phyloP scores from a whole-genome alignment of 2,113 vertebrate genomes.

The Heterocephalus glaber region DNA sequence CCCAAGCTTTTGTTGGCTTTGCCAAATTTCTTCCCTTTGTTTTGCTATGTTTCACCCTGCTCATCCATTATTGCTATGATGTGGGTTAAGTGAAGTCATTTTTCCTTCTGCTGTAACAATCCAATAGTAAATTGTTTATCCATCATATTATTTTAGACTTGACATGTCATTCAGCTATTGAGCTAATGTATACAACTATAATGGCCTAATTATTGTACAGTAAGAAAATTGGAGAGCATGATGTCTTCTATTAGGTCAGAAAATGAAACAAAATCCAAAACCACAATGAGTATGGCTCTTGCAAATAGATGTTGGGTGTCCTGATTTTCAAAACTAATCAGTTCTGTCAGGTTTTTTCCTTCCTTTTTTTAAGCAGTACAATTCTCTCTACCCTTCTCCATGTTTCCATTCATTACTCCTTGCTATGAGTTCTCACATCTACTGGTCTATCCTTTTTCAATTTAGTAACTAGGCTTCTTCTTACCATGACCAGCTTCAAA shows the following conservation, averaged over 20 bases:
- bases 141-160: slow-evolving; percentile 41
- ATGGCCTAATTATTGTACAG: slow-evolving; percentile 45
- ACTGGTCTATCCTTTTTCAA: neutral
- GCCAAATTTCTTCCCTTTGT: slow-evolving; percentile 75
- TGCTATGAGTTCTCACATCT: neutral
- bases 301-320: slow-evolving; percentile 11
- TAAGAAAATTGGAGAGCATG: slow-evolving; percentile 4
- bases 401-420: neutral
- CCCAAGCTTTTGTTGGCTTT: slow-evolving; percentile 45
- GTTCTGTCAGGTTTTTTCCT: neutral
- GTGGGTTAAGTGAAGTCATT: slow-evolving; percentile 46
- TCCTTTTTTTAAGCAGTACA: neutral
- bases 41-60: slow-evolving; percentile 58
- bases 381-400: neutral
- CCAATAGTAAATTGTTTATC: slow-evolving; percentile 55
- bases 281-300: slow-evolving; percentile 15
- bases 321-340: slow-evolving; percentile 43
- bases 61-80: slow-evolving; percentile 29
- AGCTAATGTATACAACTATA: slow-evolving; percentile 23
- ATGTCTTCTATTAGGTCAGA: slow-evolving; percentile 46
- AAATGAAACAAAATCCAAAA: slow-evolving; percentile 42
- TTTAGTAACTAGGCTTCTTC: slow-evolving; percentile 30
- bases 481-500: slow-evolving; percentile 31
- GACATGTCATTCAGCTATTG: slow-evolving; percentile 41
- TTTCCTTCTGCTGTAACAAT: slow-evolving; percentile 40